Evolutionary conservation across 2,888 invertebrate species (phyloP), one percentile per base, ranked within the genome.

Genomic region (Nymphalis polychloros): DNA sequence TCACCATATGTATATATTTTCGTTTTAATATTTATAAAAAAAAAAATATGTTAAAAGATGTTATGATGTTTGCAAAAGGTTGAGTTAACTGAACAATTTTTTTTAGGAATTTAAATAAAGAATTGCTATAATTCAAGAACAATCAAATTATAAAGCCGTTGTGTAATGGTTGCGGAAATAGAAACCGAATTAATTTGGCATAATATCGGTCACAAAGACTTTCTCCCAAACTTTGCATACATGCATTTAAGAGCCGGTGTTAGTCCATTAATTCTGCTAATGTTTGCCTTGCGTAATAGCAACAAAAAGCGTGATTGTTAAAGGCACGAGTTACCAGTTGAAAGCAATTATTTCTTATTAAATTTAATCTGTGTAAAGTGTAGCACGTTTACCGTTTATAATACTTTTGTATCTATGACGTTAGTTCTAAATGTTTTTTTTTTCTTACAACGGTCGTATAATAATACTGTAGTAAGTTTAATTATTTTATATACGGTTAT

Each of bases 221-320:
- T 77, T 76, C 76, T 72, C 74, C 61, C 59, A 63, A 71, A 64
- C 71, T 65, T 64, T 73, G 68, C 67, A 69, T 69, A 66, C 67
- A 63, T 68, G 67, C 63, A 67, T 57, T 62, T 53, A 67, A 59
- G 60, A 67, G 68, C 63, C 63, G 64, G 65, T 64, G 68, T 23
- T 64, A 47, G 64, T 67, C 67, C 63, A 67, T 75, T 68, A 70
- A 74, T 67, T 75, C 67, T 46, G 59, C 69, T 70, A 73, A 72
- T 72, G 68, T 66, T 65, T 48, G 19, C 19, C 66, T 67, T 70
- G 59, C 67, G 57, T 63, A 67, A 67, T 49, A 46, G 47, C 57
- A 59, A 41, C 50, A 23, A 53, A 13, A 41, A 20, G 35, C 31
- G 19, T 50, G 49, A 49, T 48, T 46, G 46, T 61, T 35, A 31